Conservation (phyloP, 2,797 vertebrate genomes). For the Xenopus petersii region DNA sequence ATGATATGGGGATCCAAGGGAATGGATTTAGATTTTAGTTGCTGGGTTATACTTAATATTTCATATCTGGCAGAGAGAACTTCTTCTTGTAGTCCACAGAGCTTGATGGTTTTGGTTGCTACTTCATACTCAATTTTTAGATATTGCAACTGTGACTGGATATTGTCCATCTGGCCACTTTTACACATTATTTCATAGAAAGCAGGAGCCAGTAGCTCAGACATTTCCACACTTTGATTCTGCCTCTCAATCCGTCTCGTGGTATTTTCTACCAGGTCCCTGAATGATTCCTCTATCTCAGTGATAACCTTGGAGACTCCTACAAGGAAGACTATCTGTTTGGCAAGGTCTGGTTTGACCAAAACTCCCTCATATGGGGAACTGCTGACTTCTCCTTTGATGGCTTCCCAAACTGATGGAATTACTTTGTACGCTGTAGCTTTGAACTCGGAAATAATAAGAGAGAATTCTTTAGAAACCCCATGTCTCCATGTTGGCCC, state of each 20-base stretch:
- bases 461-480: conserved; percentile 55
- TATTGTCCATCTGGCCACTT: conserved; percentile 55
- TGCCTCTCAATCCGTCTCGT: conserved; percentile 61
- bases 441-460: conserved; percentile 62
- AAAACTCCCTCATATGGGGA: conserved; percentile 50
- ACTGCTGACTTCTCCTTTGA: conserved; percentile 47
- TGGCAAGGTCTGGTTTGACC: too few species aligned
- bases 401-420: conserved; percentile 61
- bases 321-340: conserved; percentile 58
- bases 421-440: conserved; percentile 50
- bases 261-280: conserved; percentile 19
- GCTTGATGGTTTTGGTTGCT: conserved; percentile 51
- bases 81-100: conserved; percentile 68
- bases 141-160: conserved; percentile 54
- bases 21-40: conserved; percentile 57
- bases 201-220: background rate
- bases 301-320: conserved; percentile 64
- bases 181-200: conserved; percentile 65
- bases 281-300: conserved; percentile 56
- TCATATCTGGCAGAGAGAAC: conserved; percentile 66
- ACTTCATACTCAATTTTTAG: conserved; percentile 62
- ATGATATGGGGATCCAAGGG: conserved; percentile 56
- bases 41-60: conserved; percentile 59
- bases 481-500: conserved; percentile 68
- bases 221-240: conserved; percentile 59